phyloP scores from a whole-genome alignment of 2,797 vertebrate genomes.

The Gastrophryne carolinensis region DNA sequence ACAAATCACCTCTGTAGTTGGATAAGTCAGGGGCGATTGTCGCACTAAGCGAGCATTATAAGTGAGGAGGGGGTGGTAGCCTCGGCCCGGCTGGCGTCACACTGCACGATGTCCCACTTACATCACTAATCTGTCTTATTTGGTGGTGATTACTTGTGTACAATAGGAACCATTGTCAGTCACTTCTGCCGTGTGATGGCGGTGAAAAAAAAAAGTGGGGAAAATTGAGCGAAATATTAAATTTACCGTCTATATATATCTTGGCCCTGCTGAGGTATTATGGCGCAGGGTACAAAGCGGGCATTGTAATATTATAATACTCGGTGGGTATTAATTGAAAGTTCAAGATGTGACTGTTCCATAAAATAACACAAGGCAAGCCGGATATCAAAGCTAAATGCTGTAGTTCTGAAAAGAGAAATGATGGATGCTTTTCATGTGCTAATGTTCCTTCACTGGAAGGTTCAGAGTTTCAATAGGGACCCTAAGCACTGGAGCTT shows the following conservation, averaged over 20 bases:
- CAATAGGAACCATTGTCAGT: not conserved
- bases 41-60: no score
- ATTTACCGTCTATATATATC: constrained; percentile 1
- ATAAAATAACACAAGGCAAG: not conserved
- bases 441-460: no score
- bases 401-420: no score
- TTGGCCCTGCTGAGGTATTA: not conserved
- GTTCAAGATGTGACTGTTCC: not conserved
- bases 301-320: not conserved
- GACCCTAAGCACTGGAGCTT: no score
- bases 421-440: no score
- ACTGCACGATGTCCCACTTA: not conserved
- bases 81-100: not conserved
- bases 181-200: not conserved
- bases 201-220: not conserved
- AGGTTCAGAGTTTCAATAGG: no score
- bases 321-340: not conserved
- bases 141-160: constrained; percentile 4
- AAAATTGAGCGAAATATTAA: not conserved
- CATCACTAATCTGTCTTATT: not conserved
- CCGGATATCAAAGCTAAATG: no score
- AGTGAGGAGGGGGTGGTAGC: not conserved
- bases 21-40: no score
- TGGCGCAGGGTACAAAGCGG: not conserved
- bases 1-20: no score